Base-by-base conservation (phyloP, 2,113 vertebrate species). In the Nycticryphes semicollaris region DNA sequence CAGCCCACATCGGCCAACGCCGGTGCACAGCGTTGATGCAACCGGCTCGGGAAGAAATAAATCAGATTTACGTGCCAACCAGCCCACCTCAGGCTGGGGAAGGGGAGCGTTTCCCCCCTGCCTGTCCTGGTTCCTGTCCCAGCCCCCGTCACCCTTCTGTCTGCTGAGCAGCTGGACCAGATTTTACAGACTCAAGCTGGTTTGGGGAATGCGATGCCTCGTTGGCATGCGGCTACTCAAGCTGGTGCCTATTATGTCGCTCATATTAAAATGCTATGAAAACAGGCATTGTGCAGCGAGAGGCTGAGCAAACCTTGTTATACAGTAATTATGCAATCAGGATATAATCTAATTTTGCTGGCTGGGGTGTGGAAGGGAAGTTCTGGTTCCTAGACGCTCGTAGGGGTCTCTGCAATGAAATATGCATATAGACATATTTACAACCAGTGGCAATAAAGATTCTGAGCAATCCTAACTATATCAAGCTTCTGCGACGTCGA, bases 201-300 rank as follows among this genome's bases (percentile, higher is more conserved):
- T 90, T 89, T 74, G 92, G 92, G 97, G 96, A 96, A 95, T 39
- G 92, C n/a, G 48, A 82, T 89, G 97, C 84, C 94, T 97, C 47
- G 41, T 54, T 96, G 74, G 93, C 97, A 94, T 78, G 96, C 9
- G 25, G 96, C 94, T 96, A 91, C 95, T 94, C 97, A 98, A 98
- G 97, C 97, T 98, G 97, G 92, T 93, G 92, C 96, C 96, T 94
- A 96, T 98, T 98, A 96, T 97, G 97, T 83, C 31, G 77, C 89
- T 96, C 64, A 30, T 92, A 96, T 97, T 97, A 97, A 97, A 98
- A 94, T 63, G 95, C 97, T 91, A 92, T 95, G 93, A 96, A 97
- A 98, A 96, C 97, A 97, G 93, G 96, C 96, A 57, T 84, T 91
- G 87, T 95, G 95, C 84, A 45, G 85, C 27, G 87, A 96, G 93